These are phyloP conservation scores for Rhagoletis zephyria DNA, from an alignment of 1,140 invertebrate species.

Conservation along the genomic window DNA sequence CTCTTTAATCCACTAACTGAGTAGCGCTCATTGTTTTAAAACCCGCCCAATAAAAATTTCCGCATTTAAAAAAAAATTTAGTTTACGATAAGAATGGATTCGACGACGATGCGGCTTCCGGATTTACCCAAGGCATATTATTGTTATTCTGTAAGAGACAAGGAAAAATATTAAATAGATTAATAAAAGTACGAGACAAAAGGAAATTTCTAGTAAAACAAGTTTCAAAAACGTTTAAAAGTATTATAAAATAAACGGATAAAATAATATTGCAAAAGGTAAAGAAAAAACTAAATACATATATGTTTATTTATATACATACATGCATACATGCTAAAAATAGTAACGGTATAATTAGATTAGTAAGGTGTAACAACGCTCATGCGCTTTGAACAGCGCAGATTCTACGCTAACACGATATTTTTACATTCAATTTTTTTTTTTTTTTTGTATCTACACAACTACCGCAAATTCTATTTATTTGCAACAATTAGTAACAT, in stretches of 20 bases:
- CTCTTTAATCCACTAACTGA: constrained; percentile 32
- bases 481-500: not conserved
- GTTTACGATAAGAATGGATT: constrained; percentile 73
- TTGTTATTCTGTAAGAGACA: constrained; percentile 57
- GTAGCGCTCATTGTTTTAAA: constrained; percentile 38
- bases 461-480: constrained; percentile 5
- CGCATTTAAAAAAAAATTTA: constrained; percentile 47
- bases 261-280: not conserved
- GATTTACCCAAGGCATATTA: constrained; percentile 72
- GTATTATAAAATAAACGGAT: too few relatives aligned
- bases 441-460: too few relatives aligned
- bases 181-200: not conserved
- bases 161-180: not conserved
- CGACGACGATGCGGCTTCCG: constrained; percentile 70
- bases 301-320: not conserved
- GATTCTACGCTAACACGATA: not conserved
- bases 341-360: too few relatives aligned
- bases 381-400: not conserved
- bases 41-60: constrained; percentile 37
- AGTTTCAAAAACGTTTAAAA: not conserved
- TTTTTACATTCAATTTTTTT: constrained; percentile 17
- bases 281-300: not conserved
- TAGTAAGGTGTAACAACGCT: constrained; percentile 18
- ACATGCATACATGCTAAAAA: not conserved
- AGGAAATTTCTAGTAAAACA: too few relatives aligned